phyloP scores from a whole-genome alignment of 2,888 invertebrate species.

The Agrochola macilenta region DNA sequence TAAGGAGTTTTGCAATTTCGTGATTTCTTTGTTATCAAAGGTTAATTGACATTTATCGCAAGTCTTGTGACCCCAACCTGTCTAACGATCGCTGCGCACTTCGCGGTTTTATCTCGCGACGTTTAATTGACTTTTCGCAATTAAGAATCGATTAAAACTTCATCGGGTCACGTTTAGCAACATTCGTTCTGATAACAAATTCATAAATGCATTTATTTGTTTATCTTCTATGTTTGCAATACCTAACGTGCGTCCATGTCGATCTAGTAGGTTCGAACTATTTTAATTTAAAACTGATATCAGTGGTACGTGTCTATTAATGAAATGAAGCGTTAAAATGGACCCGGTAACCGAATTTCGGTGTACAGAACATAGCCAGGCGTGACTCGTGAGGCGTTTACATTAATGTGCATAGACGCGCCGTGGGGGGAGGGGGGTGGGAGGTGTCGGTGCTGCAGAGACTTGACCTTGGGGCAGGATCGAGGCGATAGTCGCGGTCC shows the following conservation, averaged over 20 bases:
- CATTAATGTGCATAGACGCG: constrained; percentile 75
- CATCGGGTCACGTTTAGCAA: constrained; percentile 86
- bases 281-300: constrained; percentile 4
- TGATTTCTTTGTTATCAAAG: not conserved
- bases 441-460: constrained; percentile 79
- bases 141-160: constrained; percentile 88
- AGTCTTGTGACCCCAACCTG: constrained; percentile 68
- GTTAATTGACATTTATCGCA: constrained; percentile 75
- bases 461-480: constrained; percentile 91
- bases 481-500: constrained; percentile 88
- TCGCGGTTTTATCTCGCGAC: constrained; percentile 84
- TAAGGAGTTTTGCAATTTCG: not conserved
- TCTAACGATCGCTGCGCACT: constrained; percentile 78
- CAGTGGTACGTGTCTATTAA: constrained; percentile 33
- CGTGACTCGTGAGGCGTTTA: constrained; percentile 78
- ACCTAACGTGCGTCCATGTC: constrained; percentile 12
- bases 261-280: not conserved
- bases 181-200: constrained; percentile 77
- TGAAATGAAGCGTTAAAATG: constrained; percentile 60
- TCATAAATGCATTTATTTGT: constrained; percentile 58
- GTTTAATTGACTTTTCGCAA: constrained; percentile 86
- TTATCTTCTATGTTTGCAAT: constrained; percentile 68
- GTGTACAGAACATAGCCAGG: constrained; percentile 67
- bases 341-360: constrained; percentile 66
- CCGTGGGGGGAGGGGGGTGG: constrained; percentile 66